Conservation (phyloP, 35 echinoderm and acorn worm genomes). For the Patiria miniata region DNA sequence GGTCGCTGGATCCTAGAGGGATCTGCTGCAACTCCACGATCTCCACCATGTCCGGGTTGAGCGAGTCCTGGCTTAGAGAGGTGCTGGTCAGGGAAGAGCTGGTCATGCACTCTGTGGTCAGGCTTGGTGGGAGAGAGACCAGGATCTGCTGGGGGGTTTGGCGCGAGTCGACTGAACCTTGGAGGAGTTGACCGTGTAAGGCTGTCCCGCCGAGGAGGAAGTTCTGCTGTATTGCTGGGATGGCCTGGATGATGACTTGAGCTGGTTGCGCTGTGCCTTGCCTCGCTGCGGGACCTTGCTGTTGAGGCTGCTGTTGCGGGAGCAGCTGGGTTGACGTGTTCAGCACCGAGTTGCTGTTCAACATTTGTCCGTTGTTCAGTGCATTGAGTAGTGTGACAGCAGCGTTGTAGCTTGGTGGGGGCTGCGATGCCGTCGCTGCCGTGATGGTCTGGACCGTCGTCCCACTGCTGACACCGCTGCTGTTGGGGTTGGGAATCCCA, state of each 20-base stretch:
- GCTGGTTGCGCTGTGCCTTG: slow-evolving; percentile 31
- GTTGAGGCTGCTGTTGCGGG: not conserved
- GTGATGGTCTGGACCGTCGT: slow-evolving; percentile 2
- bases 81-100: not conserved
- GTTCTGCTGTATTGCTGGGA: slow-evolving; percentile 57
- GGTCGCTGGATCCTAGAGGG: not conserved
- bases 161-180: not conserved
- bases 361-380: slow-evolving; percentile 31
- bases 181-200: slow-evolving; percentile 18
- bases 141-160: slow-evolving; percentile 32
- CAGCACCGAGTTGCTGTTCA: slow-evolving; percentile 29
- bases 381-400: slow-evolving; percentile 75
- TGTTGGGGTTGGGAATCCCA: slow-evolving; percentile 24
- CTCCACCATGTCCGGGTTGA: slow-evolving; percentile 35
- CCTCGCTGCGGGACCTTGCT: slow-evolving; percentile 19
- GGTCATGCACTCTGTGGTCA: slow-evolving; percentile 37
- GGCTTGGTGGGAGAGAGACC: slow-evolving; percentile 28
- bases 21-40: slow-evolving; percentile 43
- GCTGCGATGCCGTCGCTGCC: slow-evolving; percentile 32
- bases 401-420: slow-evolving; percentile 91
- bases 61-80: not conserved
- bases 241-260: slow-evolving; percentile 80
- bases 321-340: slow-evolving; percentile 17
- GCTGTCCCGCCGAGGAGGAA: slow-evolving; percentile 31
- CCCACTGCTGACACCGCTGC: not conserved